These are phyloP conservation scores for Piaya cayana DNA, from an alignment of 2,113 vertebrate genomes.

Conservation along the genomic window DNA sequence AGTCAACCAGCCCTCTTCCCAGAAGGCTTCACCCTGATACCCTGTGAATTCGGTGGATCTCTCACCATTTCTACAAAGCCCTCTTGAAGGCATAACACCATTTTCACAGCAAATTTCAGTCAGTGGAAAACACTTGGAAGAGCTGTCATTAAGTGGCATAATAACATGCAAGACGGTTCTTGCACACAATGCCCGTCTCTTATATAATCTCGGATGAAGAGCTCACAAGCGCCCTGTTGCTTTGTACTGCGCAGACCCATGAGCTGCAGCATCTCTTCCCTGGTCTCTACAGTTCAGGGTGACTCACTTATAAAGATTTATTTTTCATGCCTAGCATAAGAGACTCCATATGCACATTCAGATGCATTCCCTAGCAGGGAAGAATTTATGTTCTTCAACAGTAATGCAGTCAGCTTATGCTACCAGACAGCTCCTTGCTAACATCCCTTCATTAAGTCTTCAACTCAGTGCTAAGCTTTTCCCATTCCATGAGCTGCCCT, in stretches of 20 bases:
- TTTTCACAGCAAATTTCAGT: neutral
- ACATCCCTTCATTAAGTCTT: slow-evolving; percentile 9
- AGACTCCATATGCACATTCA: neutral
- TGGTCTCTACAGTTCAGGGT: neutral
- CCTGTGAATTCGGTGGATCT: neutral
- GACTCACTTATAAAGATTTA: neutral
- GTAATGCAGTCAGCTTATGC: neutral
- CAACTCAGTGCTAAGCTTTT: neutral
- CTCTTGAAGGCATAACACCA: neutral
- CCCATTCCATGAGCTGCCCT: neutral
- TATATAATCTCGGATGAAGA: neutral
- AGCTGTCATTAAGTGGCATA: neutral
- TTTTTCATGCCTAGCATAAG: neutral
- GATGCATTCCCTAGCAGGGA: neutral
- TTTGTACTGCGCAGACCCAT: neutral
- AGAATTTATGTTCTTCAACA: neutral
- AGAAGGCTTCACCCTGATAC: neutral
- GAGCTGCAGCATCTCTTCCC: neutral
- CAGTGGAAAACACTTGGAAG: neutral
- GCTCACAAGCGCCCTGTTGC: accelerated
- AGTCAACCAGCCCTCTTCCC: neutral
- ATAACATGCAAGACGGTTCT: neutral
- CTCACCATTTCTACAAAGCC: neutral
- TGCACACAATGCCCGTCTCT: neutral
- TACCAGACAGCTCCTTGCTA: slow-evolving; percentile 28